These are phyloP conservation scores for Morone saxatilis DNA, from an alignment of 2,113 vertebrate genomes.

Conservation along the genomic window DNA sequence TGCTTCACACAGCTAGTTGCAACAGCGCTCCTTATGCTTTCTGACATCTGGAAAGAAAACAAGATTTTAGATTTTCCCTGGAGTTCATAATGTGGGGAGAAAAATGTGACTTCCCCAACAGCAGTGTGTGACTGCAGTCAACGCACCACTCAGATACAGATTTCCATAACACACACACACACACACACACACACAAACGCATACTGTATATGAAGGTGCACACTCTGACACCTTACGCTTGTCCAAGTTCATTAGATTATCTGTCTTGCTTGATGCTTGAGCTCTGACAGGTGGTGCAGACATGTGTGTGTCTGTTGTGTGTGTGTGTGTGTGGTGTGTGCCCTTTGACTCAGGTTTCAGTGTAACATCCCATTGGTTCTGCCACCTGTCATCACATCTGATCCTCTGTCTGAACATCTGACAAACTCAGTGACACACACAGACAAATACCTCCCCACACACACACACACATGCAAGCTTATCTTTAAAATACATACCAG, in stretches of 20 bases:
- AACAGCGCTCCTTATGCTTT: constrained; percentile 41
- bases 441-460: not conserved
- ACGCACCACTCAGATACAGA: constrained; percentile 19
- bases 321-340: constrained; percentile 15
- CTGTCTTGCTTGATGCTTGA: constrained; percentile 46
- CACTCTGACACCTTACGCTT: constrained; percentile 50
- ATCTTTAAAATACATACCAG: not conserved
- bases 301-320: constrained; percentile 10
- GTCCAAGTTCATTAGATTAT: constrained; percentile 58
- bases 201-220: constrained; percentile 19
- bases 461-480: not conserved
- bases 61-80: constrained; percentile 54
- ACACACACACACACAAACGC: not conserved
- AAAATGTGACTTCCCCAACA: constrained; percentile 48
- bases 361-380: constrained; percentile 62
- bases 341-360: constrained; percentile 58
- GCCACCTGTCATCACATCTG: constrained; percentile 63
- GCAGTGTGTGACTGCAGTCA: constrained; percentile 21
- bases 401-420: constrained; percentile 49
- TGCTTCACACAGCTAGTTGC: constrained; percentile 31
- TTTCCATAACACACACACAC: constrained; percentile 3
- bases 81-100: constrained; percentile 42
- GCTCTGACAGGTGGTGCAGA: constrained; percentile 53
- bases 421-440: constrained; percentile 47
- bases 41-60: constrained; percentile 68